Conservation (phyloP, 2,888 invertebrate genomes). For the Acanthosepion pharaonis region DNA sequence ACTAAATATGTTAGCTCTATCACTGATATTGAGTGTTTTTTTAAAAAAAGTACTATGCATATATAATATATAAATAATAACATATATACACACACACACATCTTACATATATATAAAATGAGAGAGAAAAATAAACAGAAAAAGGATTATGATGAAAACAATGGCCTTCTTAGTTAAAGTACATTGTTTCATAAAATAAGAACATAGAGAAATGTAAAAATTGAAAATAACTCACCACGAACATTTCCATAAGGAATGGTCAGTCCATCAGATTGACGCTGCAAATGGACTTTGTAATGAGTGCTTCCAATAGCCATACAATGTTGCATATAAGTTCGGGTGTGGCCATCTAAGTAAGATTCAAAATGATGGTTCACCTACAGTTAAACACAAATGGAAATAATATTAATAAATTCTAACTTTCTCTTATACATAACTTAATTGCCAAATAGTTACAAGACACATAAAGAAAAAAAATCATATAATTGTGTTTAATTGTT, state of each 20-base stretch:
- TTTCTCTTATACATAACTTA: background rate
- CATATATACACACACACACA: too few species aligned
- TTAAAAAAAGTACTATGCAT: too few species aligned
- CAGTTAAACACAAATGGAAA: background rate
- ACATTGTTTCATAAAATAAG: too few species aligned
- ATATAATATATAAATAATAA: too few species aligned
- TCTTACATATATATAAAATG: too few species aligned
- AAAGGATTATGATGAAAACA: too few species aligned
- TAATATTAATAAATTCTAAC: background rate
- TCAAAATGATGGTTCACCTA: constrained; percentile 58
- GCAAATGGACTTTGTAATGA: constrained; percentile 51
- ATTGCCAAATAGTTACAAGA: background rate
- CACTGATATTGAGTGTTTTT: too few species aligned
- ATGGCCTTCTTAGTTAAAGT: too few species aligned
- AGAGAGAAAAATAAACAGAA: too few species aligned
- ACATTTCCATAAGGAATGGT: constrained; percentile 55
- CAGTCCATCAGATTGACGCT: constrained; percentile 52
- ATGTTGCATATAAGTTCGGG: constrained; percentile 51
- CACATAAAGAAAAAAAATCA: background rate
- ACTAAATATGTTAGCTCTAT: too few species aligned
- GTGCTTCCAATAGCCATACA: constrained; percentile 48
- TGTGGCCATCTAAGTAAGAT: constrained; percentile 53
- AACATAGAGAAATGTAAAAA: background rate
- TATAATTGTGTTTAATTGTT: too few species aligned
- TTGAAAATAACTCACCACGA: constrained; percentile 49